phyloP scores from a whole-genome alignment of 2,888 invertebrate species.

The Atherix ibis region DNA sequence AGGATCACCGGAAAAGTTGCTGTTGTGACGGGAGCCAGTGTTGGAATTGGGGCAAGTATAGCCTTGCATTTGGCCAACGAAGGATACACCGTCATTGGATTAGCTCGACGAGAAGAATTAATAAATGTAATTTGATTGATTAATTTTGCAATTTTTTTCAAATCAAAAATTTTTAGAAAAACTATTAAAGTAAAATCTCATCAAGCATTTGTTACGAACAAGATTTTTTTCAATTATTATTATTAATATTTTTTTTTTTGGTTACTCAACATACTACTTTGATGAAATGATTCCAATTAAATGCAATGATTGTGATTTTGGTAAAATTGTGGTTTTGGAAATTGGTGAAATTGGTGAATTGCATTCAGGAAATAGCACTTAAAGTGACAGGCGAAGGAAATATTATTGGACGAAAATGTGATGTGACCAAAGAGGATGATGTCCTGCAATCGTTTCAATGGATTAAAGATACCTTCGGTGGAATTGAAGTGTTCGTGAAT shows the following conservation, averaged over 20 bases:
- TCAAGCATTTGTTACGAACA: too few species aligned
- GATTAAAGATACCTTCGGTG: conserved; percentile 22
- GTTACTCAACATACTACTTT: too few species aligned
- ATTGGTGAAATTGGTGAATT: too few species aligned
- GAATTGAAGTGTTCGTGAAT: conserved; percentile 28
- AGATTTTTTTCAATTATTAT: too few species aligned
- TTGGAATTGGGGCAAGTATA: conserved; percentile 33
- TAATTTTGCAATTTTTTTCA: too few species aligned
- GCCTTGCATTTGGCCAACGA: conserved; percentile 28
- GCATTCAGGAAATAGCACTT: conserved; percentile 22
- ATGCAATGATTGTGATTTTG: too few species aligned
- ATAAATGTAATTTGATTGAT: conserved; percentile 35
- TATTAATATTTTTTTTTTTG: too few species aligned
- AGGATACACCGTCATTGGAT: conserved; percentile 37
- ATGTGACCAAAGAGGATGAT: conserved; percentile 24
- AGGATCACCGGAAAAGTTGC: conserved; percentile 30
- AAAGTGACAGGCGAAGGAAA: conserved; percentile 25
- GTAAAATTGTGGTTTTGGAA: too few species aligned
- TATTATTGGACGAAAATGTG: conserved; percentile 26
- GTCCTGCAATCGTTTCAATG: conserved; percentile 23
- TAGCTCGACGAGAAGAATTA: conserved; percentile 34
- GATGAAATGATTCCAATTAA: too few species aligned
- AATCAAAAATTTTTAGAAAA: too few species aligned
- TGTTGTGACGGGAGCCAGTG: conserved; percentile 33
- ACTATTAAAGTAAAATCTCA: too few species aligned